These are phyloP conservation scores for Acleris cristana DNA, from an alignment of 2,888 invertebrate species.

Conservation along the genomic window DNA sequence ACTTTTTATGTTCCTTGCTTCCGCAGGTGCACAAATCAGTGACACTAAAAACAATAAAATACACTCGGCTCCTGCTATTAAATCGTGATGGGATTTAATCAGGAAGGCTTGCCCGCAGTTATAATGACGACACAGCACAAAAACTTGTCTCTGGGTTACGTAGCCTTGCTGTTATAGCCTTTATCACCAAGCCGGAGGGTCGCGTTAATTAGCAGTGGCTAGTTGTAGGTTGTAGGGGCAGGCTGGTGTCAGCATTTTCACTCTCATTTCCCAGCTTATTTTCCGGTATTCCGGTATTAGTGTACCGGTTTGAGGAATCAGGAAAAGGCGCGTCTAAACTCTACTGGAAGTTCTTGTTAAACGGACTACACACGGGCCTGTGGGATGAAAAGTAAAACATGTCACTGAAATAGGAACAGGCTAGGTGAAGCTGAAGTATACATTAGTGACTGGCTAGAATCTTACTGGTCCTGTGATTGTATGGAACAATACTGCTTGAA, in stretches of 20 bases:
- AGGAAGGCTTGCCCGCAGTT: constrained; percentile 28
- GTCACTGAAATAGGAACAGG: background rate
- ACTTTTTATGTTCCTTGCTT: no score
- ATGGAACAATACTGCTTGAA: no score
- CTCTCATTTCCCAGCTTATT: constrained; percentile 36
- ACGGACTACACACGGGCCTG: constrained; percentile 11
- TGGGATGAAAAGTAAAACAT: background rate
- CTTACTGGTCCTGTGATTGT: no score
- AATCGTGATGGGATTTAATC: constrained; percentile 20
- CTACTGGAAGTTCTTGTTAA: constrained; percentile 36
- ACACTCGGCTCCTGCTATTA: constrained; percentile 1
- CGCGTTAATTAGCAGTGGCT: background rate
- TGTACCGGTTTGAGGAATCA: constrained; percentile 36
- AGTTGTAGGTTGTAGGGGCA: constrained; percentile 10
- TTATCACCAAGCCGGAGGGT: constrained; percentile 11
- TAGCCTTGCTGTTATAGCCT: constrained; percentile 1
- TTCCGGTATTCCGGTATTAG: constrained; percentile 35
- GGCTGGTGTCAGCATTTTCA: constrained; percentile 33
- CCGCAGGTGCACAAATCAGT: background rate
- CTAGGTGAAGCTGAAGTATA: no score
- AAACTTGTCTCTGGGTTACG: constrained; percentile 18
- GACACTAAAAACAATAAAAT: background rate
- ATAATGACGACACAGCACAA: constrained; percentile 25
- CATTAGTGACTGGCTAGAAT: no score
- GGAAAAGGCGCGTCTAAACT: constrained; percentile 37